Evolutionary conservation across 2,888 invertebrate species (phyloP).

Genomic region (Pharmacophagus antenor): DNA sequence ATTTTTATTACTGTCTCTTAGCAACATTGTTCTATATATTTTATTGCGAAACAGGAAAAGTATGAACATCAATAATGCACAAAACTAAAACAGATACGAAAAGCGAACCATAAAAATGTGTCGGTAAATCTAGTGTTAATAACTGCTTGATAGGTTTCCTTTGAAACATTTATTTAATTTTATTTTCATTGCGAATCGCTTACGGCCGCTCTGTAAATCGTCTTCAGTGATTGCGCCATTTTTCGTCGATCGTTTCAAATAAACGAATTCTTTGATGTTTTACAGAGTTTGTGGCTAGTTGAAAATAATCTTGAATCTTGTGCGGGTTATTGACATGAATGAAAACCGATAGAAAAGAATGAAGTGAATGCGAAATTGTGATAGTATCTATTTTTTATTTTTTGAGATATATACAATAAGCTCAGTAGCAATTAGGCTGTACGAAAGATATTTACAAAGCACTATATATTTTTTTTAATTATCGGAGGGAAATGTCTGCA

Average conservation of each 20-base stretch:
- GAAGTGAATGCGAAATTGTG: too few relatives aligned
- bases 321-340: background rate
- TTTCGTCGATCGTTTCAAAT: slow-evolving; percentile 7
- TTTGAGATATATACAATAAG: too few relatives aligned
- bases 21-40: too few relatives aligned
- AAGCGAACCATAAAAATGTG: background rate
- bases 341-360: background rate
- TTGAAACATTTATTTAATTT: background rate
- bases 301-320: background rate
- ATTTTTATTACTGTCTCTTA: too few relatives aligned
- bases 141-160: background rate
- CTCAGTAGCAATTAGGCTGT: too few relatives aligned
- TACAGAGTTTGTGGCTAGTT: background rate
- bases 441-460: too few relatives aligned
- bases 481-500: too few relatives aligned
- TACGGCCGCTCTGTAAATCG: background rate
- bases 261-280: background rate
- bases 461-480: too few relatives aligned
- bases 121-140: background rate
- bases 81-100: too few relatives aligned
- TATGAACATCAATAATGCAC: too few relatives aligned
- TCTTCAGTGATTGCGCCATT: background rate
- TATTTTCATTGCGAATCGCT: slow-evolving; percentile 1
- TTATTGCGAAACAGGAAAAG: too few relatives aligned
- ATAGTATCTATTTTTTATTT: too few relatives aligned